These are phyloP conservation scores for Poeciliopsis turrubarensis DNA, from an alignment of 2,113 vertebrate genomes.

Conservation along the genomic window DNA sequence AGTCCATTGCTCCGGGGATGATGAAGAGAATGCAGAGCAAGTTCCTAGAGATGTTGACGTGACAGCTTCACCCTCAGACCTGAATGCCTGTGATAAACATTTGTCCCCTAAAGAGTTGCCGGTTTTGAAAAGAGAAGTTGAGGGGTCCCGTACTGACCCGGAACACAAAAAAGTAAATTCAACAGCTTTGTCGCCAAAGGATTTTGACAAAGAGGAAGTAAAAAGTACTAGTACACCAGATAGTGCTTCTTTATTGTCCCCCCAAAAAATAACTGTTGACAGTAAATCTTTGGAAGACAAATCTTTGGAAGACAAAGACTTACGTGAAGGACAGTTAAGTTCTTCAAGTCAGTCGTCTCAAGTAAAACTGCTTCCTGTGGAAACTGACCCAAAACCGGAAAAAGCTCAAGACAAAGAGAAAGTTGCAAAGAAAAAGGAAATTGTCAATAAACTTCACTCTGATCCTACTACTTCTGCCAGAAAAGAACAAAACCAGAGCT, in stretches of 20 bases:
- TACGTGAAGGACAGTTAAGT: conserved; percentile 11
- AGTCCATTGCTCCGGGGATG: background rate
- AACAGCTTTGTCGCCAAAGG: conserved; percentile 2
- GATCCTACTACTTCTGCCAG: background rate
- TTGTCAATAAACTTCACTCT: background rate
- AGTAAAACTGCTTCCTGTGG: conserved; percentile 16
- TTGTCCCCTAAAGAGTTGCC: background rate
- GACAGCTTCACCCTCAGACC: background rate
- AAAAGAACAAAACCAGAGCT: conserved; percentile 3
- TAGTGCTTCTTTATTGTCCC: background rate
- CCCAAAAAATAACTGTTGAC: conserved; percentile 6
- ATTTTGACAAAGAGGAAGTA: background rate
- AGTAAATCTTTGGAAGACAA: conserved; percentile 30
- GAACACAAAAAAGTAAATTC: background rate
- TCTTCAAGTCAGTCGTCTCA: conserved; percentile 26
- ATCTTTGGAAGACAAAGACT: conserved; percentile 22
- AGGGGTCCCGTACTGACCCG: background rate
- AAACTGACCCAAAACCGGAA: background rate
- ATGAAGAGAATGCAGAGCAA: conserved; percentile 2
- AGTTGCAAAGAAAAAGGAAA: background rate
- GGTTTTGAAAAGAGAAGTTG: conserved; percentile 3
- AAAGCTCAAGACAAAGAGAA: background rate
- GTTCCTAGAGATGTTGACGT: background rate
- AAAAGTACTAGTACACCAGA: background rate
- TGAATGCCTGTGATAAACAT: background rate